Base-by-base conservation (phyloP, 1,140 invertebrate species). In the Melipona quadrifasciata region DNA sequence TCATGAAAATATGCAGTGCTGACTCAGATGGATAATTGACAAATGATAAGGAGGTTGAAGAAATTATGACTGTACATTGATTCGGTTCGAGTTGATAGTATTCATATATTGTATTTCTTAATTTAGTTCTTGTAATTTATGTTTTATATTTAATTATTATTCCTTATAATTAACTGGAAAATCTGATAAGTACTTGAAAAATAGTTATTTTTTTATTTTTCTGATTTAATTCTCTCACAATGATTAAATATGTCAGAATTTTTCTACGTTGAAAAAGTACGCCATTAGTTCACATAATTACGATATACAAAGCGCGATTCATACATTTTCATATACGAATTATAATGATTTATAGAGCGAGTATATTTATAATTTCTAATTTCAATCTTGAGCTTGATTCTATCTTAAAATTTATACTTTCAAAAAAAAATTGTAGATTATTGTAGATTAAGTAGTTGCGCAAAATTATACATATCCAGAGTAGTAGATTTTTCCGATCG, bases 31-130 rank as follows among this genome's bases (percentile, higher is more conserved):
- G 31, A 68, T 68, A 79, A 79, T 79, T 68, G 77, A 27, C 21
- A 31, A 68, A 17, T 55, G 65, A 79, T 39, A 76, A 76, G 57
- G 21, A 70, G 77, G 51, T 70, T 31, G 65, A 70, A 79, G 24
- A 53, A 68, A 68, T 68, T 24, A 31, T 55, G 16, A n/a, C 55
- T 76, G 21, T n/a, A 6, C 3, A n/a, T 67, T 67, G 31, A 51
- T 67, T 68, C 39, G 47, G 17, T 39, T 34, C 51, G 21, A 47
- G 51, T 17, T 12, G 31, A 19, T 3, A 31, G n/a, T 8, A n/a
- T 31, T 39, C 79, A 74, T 21, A 19, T 74, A n/a, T 8, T 74
- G 47, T 58, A 72, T 64, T 81, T 80, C 68, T 27, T n/a, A 21
- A 61, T 24, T 61, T 61, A 61, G 21, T 61, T 12, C 24, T 61